These are phyloP conservation scores for Astreopora myriophthalma DNA, from an alignment of 64 coral and sea anemone genomes.

Conservation along the genomic window DNA sequence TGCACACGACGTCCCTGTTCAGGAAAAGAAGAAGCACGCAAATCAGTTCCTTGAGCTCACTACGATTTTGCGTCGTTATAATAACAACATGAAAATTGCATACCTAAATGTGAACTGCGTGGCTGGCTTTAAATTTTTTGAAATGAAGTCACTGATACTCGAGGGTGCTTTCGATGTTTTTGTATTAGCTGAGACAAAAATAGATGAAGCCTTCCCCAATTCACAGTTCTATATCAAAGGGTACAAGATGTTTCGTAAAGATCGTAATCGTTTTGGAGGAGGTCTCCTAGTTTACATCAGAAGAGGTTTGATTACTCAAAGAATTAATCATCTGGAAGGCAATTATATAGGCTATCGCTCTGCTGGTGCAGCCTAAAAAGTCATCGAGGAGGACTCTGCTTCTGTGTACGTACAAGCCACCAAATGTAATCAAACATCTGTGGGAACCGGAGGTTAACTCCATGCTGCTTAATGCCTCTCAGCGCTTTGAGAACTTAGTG, in stretches of 20 bases:
- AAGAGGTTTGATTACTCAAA: slow-evolving; percentile 29
- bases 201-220: slow-evolving; percentile 47
- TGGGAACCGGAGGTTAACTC: slow-evolving; percentile 29
- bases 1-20: not conserved
- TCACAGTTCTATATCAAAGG: slow-evolving; percentile 43
- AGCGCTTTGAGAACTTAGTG: slow-evolving; percentile 32
- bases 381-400: slow-evolving; percentile 14
- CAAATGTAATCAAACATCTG: slow-evolving; percentile 18
- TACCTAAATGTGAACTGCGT: slow-evolving; percentile 46
- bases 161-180: slow-evolving; percentile 27
- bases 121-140: slow-evolving; percentile 52
- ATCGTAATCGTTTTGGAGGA: slow-evolving; percentile 34
- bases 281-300: slow-evolving; percentile 48
- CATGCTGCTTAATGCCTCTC: not conserved
- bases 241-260: slow-evolving; percentile 39
- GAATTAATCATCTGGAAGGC: slow-evolving; percentile 29
- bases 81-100: slow-evolving; percentile 26
- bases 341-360: slow-evolving; percentile 22
- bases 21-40: not conserved
- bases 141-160: slow-evolving; percentile 17
- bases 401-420: not conserved
- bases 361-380: slow-evolving; percentile 2
- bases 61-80: not conserved
- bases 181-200: slow-evolving; percentile 42
- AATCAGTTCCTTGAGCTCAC: not conserved